Evolutionary conservation across 2,797 vertebrate species (phyloP).

Genomic region (Rhinoraja longicauda): DNA sequence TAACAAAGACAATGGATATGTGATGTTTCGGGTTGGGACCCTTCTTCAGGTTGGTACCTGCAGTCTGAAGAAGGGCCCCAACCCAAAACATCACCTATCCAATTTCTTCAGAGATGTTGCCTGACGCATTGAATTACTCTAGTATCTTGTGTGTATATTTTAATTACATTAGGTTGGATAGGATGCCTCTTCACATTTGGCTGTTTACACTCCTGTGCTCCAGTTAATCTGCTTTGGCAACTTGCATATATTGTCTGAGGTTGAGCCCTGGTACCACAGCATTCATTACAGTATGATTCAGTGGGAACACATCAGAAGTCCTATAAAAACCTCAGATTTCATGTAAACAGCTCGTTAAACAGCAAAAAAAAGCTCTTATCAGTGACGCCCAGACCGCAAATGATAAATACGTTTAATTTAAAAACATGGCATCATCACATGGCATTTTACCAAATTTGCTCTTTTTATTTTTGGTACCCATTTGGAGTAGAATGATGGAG

Average conservation of each 20-base stretch:
- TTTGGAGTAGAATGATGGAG: neutral
- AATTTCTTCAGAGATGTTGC: no score
- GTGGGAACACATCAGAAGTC: neutral
- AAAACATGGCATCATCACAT: neutral
- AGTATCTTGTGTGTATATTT: no score
- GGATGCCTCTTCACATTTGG: neutral
- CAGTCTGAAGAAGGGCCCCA: no score
- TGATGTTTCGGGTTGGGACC: no score
- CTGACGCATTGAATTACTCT: no score
- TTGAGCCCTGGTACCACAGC: neutral
- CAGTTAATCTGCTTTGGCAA: neutral
- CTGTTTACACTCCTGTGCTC: neutral
- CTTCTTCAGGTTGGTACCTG: no score
- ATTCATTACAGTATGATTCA: neutral
- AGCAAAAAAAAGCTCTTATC: no score
- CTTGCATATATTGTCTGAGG: neutral
- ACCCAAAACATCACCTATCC: no score
- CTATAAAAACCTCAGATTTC: neutral
- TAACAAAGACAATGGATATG: no score
- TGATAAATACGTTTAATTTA: neutral
- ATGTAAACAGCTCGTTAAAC: neutral
- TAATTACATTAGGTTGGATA: no score
- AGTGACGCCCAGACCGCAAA: no score
- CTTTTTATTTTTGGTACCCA: neutral
- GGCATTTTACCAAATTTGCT: neutral